Evolutionary conservation across 2,888 invertebrate genomes (phyloP), one percentile per base, ranked within the genome.

Genomic region (Tenthredo livida): DNA sequence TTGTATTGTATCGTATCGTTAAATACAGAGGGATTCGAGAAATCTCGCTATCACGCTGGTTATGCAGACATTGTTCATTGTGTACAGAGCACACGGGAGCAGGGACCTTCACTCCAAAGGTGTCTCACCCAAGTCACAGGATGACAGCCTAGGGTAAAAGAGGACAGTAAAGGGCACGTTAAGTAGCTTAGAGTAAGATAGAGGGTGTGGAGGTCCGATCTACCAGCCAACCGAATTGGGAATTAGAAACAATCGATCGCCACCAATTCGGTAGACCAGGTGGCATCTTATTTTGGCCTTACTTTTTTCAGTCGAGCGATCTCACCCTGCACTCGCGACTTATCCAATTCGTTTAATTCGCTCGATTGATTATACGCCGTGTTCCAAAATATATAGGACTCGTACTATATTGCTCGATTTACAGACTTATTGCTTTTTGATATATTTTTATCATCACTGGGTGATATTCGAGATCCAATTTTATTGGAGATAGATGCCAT

Each of bases 161-260:
- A 43, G 73, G 21, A 40, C 21, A 43, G 21, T 43, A 73, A 73
- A 43, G 73, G 40, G 43, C 43, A 21, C 40, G 43, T 47, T 72
- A 72, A 72, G 43, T 47, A 40, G 73, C 43, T 43, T 21, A 21
- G 73, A 25, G 25, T 54, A 77, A 77, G 47, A 33, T 54, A 40
- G 54, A 54, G 54, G 54, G 77, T 29, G 47, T 9, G 33, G 54
- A 25, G 40, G 33, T 77, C 33, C 50, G 77, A 33, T 77, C 54
- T 5, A 21, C 77, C 50, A 33, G 29, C 33, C 50, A 54, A 77
- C 77, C 77, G 77, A 77, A 77, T 54, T 54, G 77, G 77, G 77
- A 77, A 77, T 77, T 77, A 77, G 77, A 29, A 72, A 33, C 47
- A 77, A 77, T 47, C 50, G 54, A 77, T 54, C 54, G 25, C 33